phyloP scores from a whole-genome alignment of 2,888 invertebrate genomes.

The Pristionchus fissidentatus region DNA sequence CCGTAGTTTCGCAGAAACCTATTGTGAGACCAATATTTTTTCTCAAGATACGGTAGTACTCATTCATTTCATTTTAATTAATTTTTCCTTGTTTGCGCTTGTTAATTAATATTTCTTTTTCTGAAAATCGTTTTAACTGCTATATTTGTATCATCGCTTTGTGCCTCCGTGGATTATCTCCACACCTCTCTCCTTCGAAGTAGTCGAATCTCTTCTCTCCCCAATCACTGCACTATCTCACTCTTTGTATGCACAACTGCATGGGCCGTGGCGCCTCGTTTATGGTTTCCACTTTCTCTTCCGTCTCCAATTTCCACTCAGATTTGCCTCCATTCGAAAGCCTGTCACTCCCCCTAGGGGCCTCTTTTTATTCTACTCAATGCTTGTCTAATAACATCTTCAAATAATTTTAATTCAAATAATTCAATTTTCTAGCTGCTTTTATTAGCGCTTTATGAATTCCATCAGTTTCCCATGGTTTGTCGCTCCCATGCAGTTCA shows the following conservation, averaged over 20 bases:
- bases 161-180: neutral
- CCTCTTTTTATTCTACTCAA: neutral
- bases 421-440: too few relatives aligned
- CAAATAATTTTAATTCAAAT: too few relatives aligned
- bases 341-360: neutral
- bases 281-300: constrained; percentile 39
- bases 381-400: too few relatives aligned
- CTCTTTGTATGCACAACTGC: constrained; percentile 35
- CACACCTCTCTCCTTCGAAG: neutral
- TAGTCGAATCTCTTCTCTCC: neutral
- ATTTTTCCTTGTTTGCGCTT: neutral
- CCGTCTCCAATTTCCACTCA: neutral
- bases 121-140: neutral
- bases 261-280: neutral
- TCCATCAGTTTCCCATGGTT: too few relatives aligned
- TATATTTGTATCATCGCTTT: too few relatives aligned
- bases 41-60: neutral
- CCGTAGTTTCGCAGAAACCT: too few relatives aligned
- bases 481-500: too few relatives aligned
- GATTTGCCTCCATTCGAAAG: neutral
- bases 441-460: too few relatives aligned
- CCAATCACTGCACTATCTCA: neutral
- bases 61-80: neutral
- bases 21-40: neutral
- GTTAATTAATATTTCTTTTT: neutral